A percentile compares a stretch with the other conserved stretches of the same genome.
Evolutionary conservation across 1,140 invertebrate genomes (phyloP).

Genomic region (Musca vetustissima): DNA sequence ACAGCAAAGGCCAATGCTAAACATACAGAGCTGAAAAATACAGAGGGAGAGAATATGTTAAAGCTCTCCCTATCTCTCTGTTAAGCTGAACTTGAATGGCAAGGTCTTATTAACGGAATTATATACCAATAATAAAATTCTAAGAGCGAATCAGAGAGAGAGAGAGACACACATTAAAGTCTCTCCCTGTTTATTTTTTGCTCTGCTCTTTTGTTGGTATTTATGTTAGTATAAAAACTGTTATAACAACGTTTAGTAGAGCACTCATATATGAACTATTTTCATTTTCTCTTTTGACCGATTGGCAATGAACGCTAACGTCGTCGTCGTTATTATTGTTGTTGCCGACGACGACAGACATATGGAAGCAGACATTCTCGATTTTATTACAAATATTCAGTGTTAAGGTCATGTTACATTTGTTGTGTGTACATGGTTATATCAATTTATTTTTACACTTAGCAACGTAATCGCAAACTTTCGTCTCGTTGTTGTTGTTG

Average conservation of each 20-base stretch:
- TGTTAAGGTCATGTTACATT: conserved; percentile 22
- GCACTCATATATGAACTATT: no score
- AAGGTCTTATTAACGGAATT: not conserved
- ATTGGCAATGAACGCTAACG: no score
- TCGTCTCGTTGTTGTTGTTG: no score
- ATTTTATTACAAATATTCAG: conserved; percentile 14
- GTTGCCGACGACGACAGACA: no score
- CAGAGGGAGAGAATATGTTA: no score
- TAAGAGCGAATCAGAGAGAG: no score
- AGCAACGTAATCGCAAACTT: conserved; percentile 8
- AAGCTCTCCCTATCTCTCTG: not conserved
- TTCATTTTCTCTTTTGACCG: no score
- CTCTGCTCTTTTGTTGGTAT: no score
- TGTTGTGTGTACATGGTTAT: conserved; percentile 14
- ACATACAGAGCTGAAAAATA: no score
- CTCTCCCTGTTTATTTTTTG: not conserved
- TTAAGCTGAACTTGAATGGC: conserved; percentile 10
- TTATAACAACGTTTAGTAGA: conserved; percentile 6
- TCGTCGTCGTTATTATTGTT: no score
- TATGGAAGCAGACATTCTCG: not conserved
- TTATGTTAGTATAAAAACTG: conserved; percentile 18
- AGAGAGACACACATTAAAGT: not conserved
- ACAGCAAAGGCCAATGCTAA: no score
- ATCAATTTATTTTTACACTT: conserved; percentile 9
- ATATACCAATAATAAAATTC: no score